Evolutionary conservation across 1,140 invertebrate species (phyloP).

Genomic region (Conopomorpha cramerella): DNA sequence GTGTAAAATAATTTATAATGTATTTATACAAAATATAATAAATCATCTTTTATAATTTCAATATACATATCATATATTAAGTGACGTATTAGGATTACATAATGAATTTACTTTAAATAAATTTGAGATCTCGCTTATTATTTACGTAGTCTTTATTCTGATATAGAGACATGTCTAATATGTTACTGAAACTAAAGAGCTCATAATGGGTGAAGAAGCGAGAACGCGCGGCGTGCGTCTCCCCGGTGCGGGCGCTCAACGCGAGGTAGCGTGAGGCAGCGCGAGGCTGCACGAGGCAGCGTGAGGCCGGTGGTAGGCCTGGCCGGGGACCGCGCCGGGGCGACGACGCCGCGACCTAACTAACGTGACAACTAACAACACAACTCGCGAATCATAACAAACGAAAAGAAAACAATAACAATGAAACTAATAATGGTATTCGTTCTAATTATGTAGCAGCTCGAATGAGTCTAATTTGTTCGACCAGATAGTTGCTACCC

Average conservation of each 20-base stretch:
- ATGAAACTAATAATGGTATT: slow-evolving; percentile 43
- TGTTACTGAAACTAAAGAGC: slow-evolving; percentile 40
- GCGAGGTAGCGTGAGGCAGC: too few relatives aligned
- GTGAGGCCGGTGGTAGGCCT: too few relatives aligned
- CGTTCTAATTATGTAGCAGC: slow-evolving; percentile 50
- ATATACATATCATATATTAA: slow-evolving; percentile 53
- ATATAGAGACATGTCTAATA: slow-evolving; percentile 54
- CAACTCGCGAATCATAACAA: slow-evolving; percentile 35
- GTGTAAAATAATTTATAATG: slow-evolving; percentile 59
- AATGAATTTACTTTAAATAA: slow-evolving; percentile 57
- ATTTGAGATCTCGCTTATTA: slow-evolving; percentile 60
- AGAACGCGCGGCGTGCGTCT: slow-evolving; percentile 15
- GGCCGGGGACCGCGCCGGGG: too few relatives aligned
- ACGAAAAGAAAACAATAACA: slow-evolving; percentile 41
- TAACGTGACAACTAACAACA: slow-evolving; percentile 23
- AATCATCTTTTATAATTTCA: slow-evolving; percentile 49
- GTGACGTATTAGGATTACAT: slow-evolving; percentile 53
- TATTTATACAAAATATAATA: slow-evolving; percentile 59
- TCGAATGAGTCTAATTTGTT: slow-evolving; percentile 55
- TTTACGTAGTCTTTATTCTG: slow-evolving; percentile 57
- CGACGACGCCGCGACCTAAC: too few relatives aligned
- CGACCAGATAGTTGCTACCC: slow-evolving; percentile 42
- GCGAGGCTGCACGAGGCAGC: too few relatives aligned
- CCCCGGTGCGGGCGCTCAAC: slow-evolving; percentile 1
- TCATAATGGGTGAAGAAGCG: slow-evolving; percentile 46